Conservation (phyloP, 23 tunicate genomes). For the Ciona savignyi region DNA sequence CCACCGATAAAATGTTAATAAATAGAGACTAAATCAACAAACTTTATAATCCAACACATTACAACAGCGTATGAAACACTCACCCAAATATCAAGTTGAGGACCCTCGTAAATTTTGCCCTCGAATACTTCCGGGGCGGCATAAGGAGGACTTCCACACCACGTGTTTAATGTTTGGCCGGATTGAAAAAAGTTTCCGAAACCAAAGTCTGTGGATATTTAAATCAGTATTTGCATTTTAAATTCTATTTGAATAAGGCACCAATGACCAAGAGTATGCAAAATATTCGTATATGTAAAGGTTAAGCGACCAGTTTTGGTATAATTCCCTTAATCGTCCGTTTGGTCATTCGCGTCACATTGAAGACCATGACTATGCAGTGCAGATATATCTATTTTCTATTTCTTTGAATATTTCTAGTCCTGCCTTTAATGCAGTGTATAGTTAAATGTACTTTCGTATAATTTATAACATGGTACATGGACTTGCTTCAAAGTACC, state of each 20-base stretch:
- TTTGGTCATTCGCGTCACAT: background rate
- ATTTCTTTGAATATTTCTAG: too few relatives aligned
- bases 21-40: too few relatives aligned
- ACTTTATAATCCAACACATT: too few relatives aligned
- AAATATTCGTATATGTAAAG: too few relatives aligned
- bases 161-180: conserved; percentile 65
- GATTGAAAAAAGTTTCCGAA: conserved; percentile 81
- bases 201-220: conserved; percentile 64
- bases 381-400: too few relatives aligned
- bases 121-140: conserved; percentile 97
- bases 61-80: conserved; percentile 3
- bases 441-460: background rate
- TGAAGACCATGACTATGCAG: too few relatives aligned
- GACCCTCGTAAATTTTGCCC: conserved; percentile 92
- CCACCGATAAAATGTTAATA: too few relatives aligned
- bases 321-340: too few relatives aligned
- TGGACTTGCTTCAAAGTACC: conserved; percentile 18
- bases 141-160: conserved; percentile 98
- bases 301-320: too few relatives aligned
- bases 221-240: background rate
- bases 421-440: too few relatives aligned
- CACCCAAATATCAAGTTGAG: conserved; percentile 93
- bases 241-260: background rate
- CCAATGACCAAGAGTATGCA: background rate
- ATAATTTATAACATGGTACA: background rate